Conservation (phyloP, 2,113 vertebrate species). For the Perognathus longimembris region DNA sequence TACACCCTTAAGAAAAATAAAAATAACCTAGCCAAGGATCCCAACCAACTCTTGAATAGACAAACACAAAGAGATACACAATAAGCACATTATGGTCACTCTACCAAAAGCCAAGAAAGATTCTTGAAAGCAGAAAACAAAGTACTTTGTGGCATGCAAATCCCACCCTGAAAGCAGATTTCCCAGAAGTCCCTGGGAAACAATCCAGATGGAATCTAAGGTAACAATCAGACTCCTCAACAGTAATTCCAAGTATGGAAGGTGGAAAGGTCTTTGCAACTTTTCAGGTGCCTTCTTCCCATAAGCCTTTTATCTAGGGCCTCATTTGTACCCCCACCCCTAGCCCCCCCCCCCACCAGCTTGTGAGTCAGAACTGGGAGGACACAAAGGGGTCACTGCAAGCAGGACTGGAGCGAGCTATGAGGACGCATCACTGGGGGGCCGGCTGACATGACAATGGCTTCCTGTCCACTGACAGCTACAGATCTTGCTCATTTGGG, state of each 20-base stretch:
- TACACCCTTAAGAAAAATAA: no score
- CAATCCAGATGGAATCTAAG: neutral
- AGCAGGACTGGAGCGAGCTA: neutral
- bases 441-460: constrained; percentile 49
- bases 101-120: neutral
- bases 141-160: neutral
- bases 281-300: neutral
- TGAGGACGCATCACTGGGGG: neutral
- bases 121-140: neutral
- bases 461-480: neutral
- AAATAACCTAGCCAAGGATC: constrained; percentile 3
- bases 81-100: neutral
- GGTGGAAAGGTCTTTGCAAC: neutral
- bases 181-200: neutral
- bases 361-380: constrained; percentile 29
- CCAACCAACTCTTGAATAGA: neutral
- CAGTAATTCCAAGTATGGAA: constrained; percentile 17
- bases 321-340: no score
- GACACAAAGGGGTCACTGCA: neutral
- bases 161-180: rapidly evolving
- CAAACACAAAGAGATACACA: neutral
- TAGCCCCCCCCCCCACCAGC: neutral
- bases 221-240: constrained; percentile 53
- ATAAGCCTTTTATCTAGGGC: neutral
- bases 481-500: constrained; percentile 25